Evolutionary conservation across 2,113 vertebrate genomes (phyloP).

Genomic region (Ranitomeya imitator): DNA sequence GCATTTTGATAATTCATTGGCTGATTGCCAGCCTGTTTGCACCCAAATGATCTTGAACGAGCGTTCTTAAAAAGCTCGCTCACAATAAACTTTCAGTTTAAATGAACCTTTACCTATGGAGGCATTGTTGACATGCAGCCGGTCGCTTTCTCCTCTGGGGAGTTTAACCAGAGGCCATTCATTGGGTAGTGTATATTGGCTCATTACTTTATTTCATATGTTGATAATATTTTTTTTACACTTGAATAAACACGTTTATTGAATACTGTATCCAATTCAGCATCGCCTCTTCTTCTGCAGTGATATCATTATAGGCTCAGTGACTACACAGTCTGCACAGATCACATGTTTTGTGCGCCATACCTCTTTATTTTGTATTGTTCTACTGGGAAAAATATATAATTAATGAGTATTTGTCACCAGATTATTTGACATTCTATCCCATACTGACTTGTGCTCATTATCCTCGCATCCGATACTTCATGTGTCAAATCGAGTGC

Average conservation of each 20-base stretch:
- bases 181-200: too few species aligned
- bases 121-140: too few species aligned
- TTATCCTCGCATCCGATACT: neutral
- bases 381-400: neutral
- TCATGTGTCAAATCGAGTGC: neutral
- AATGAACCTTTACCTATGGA: too few species aligned
- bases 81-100: too few species aligned
- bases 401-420: constrained; percentile 5
- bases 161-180: too few species aligned
- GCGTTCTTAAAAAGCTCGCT: too few species aligned
- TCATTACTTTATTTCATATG: neutral
- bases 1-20: too few species aligned
- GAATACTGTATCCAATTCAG: neutral
- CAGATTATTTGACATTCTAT: neutral
- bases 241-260: neutral
- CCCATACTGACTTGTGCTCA: neutral
- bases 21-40: too few species aligned
- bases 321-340: neutral
- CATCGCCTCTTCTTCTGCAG: neutral
- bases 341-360: neutral
- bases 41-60: too few species aligned
- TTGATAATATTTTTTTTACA: neutral
- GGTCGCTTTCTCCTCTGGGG: too few species aligned
- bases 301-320: neutral
- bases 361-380: neutral